Base-by-base conservation (phyloP, 2,797 vertebrate species). In the Numenius phaeopus region DNA sequence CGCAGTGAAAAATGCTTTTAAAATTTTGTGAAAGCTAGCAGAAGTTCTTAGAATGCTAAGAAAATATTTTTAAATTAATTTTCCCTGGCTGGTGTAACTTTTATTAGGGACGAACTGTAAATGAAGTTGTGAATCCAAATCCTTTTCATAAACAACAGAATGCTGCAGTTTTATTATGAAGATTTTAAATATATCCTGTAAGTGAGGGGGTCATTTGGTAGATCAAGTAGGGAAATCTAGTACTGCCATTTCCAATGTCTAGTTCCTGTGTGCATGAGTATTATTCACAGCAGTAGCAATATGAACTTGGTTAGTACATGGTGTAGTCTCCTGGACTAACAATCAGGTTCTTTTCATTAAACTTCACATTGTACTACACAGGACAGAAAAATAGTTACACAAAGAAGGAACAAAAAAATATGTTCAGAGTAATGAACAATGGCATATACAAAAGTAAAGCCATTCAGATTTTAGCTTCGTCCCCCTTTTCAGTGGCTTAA, bases 1-100 rank as follows among this genome's bases (percentile, higher is more conserved):
- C 59, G 57, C 83, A 67, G 69, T 94, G 91, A 93, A 91, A 96
- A 96, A 93, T 84, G 91, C 55, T 88, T 94, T 96, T 84, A 87
- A 89, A 93, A 84, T 70, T 95, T 72, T 77, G 67, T 62, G 67
- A 87, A 91, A 92, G 77, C 76, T 87, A 92, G 62, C 84, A 89
- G 42, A 67, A 94, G 57, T 95, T 90, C 69, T 84, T 59, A 76
- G 82, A 92, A 85, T 57, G 66, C 39, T 62, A 62, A 65, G 61
- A 52, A 93, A 90, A 65, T 58, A 34, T 29, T 76, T 96, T 47
- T 19, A 0, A 81, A 42, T 86, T 69, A 37, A 34, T 78, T 95
- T 86, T 89, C 46, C 65, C 54, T 61, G 39, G 7, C 49, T 50
- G 24, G 59, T 18, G 14, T 80, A 78, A 57, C 39, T 80, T 88